These are phyloP conservation scores for rat (Rattus norvegicus) DNA, from an alignment of 2,113 vertebrate species.

Conservation along the genomic window DNA sequence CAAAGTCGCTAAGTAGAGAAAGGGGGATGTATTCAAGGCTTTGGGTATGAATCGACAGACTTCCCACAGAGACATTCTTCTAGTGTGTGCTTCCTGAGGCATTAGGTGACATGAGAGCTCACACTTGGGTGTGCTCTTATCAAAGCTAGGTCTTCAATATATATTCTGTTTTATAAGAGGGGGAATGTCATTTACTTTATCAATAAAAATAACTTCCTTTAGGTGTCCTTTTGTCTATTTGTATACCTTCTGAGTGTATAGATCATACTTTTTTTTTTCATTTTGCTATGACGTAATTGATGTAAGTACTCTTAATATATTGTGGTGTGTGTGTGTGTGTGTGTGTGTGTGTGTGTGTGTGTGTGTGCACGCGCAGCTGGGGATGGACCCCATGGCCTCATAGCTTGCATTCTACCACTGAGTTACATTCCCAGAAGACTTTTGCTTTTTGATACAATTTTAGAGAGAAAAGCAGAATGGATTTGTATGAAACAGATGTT, in stretches of 20 bases:
- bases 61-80: not conserved
- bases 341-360: not conserved
- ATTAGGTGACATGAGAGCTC: fast-evolving
- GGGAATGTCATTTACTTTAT: not conserved
- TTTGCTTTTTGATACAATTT: conserved; percentile 1
- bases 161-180: conserved; percentile 7
- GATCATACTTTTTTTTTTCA: not conserved
- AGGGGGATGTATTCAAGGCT: not conserved
- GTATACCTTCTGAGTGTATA: not conserved
- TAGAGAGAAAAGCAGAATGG: conserved; percentile 18
- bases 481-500: not conserved
- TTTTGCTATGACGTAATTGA: conserved; percentile 10
- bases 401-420: not conserved
- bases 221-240: not conserved
- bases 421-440: not conserved
- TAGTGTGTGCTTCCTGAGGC: not conserved
- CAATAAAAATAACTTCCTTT: not conserved
- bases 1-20: conserved; percentile 13
- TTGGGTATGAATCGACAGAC: not conserved
- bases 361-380: not conserved
- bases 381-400: not conserved
- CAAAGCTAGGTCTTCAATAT: not conserved
- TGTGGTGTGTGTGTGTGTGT: not conserved
- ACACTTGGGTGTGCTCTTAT: not conserved
- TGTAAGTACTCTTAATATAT: not conserved